Evolutionary conservation across 2,113 vertebrate genomes (phyloP).

Genomic region (Salvator merianae): DNA sequence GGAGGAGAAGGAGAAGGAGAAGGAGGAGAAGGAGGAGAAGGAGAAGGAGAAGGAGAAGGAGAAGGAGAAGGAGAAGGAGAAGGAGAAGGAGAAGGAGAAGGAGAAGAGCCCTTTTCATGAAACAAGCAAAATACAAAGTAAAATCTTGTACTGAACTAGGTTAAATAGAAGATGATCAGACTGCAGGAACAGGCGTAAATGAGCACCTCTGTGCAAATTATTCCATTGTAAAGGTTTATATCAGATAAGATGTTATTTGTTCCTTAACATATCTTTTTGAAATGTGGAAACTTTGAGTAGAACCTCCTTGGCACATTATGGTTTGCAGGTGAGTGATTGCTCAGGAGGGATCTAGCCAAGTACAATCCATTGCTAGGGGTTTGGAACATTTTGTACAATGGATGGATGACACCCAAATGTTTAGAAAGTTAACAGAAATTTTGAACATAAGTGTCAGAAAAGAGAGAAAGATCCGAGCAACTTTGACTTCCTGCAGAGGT

Average conservation of each 20-base stretch:
- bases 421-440: background rate
- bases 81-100: background rate
- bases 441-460: background rate
- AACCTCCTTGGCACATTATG: background rate
- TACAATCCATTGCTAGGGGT: background rate
- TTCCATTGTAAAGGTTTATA: background rate
- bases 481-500: background rate
- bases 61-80: too few species aligned
- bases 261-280: background rate
- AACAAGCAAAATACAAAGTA: too few species aligned
- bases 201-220: background rate
- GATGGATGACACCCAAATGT: too few species aligned
- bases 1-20: too few species aligned
- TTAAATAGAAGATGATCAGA: too few species aligned
- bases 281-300: background rate
- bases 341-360: background rate
- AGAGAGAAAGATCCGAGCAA: background rate
- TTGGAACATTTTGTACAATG: background rate
- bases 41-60: too few species aligned
- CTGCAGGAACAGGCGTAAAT: background rate
- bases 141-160: too few species aligned
- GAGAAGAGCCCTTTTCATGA: background rate
- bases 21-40: too few species aligned
- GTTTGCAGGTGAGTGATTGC: background rate
- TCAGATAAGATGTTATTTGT: background rate